These are phyloP conservation scores for Nephila pilipes DNA, from an alignment of 1,140 invertebrate genomes.

Conservation along the genomic window DNA sequence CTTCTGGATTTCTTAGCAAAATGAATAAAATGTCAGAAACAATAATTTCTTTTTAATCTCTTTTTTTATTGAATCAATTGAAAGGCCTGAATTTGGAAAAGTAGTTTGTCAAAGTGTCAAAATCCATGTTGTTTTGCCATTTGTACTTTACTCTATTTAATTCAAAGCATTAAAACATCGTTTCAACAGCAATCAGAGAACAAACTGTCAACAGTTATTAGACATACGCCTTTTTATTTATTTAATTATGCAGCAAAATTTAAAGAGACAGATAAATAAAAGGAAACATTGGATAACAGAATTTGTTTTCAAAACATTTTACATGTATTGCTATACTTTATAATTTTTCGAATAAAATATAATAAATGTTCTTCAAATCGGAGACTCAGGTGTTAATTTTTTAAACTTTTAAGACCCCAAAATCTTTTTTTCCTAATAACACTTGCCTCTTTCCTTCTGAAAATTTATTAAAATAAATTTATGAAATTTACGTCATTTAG, in stretches of 20 bases:
- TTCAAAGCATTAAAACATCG: neutral
- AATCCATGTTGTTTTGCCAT: neutral
- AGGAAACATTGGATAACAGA: too few species aligned
- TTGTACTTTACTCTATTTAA: neutral
- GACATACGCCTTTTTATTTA: neutral
- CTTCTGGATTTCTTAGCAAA: neutral
- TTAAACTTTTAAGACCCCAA: too few species aligned
- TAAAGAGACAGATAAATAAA: neutral
- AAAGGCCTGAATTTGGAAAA: neutral
- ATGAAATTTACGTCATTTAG: too few species aligned
- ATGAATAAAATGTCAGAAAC: neutral
- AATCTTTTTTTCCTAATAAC: too few species aligned
- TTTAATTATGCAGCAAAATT: neutral
- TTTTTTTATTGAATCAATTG: constrained; percentile 26
- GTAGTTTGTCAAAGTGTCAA: constrained; percentile 47
- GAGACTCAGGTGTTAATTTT: too few species aligned
- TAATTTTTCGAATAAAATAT: too few species aligned
- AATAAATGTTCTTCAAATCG: too few species aligned
- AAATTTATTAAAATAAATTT: too few species aligned
- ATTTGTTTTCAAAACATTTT: too few species aligned
- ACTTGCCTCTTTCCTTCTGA: too few species aligned
- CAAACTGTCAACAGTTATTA: constrained; percentile 5
- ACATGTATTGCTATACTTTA: too few species aligned
- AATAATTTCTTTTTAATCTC: neutral
- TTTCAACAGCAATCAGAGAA: neutral